Evolutionary conservation across 2,888 invertebrate genomes (phyloP), one percentile per base, ranked within the genome.

Genomic region (Cistogaster globosa): DNA sequence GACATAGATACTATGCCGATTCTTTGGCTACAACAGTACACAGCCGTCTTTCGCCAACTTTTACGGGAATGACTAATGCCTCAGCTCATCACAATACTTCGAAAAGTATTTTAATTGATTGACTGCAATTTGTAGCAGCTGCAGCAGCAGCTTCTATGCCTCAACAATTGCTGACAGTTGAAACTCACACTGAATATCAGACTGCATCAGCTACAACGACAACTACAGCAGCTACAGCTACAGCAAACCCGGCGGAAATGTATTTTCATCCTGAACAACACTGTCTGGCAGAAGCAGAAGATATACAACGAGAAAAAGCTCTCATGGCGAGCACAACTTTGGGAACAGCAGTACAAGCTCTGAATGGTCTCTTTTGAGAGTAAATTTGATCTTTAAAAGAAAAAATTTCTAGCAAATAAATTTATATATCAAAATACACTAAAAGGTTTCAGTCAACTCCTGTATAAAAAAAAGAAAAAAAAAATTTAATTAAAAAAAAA

Each of bases 1-100:
- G 93, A 93, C 93, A 93, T 87, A 89, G 92, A 89, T 93, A 93
- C 89, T 92, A 92, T 86, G 92, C 92, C 62, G 92, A 92, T 63
- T 90, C 90, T 14, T 71, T 92, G 88, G 89, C 88, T 79, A 88
- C 89, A 71, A 89, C 86, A 12, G 84, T 82, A 22, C 82, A 82
- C 87, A 79, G 80, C 81, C 81, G 51, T 36, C 72, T 74, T 1
- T 77, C 88, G 16, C 72, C 87, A 16, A 74, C 65, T 48, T 86
- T 82, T 83, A 57, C 60, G 84, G 78, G 75, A 4, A 32, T 63
- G 51, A 58, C 63, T 16, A 74, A 53, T 16, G 32, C 82, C 14
- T 68, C 87, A 32, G 60, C 80, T 55, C 80, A 80, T 68, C 86
- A 86, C 20, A 60, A 86, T 42, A 71, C 86, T 65, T 71, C 87